Conservation (phyloP, 2,113 vertebrate species). For the Theristicus caerulescens region DNA sequence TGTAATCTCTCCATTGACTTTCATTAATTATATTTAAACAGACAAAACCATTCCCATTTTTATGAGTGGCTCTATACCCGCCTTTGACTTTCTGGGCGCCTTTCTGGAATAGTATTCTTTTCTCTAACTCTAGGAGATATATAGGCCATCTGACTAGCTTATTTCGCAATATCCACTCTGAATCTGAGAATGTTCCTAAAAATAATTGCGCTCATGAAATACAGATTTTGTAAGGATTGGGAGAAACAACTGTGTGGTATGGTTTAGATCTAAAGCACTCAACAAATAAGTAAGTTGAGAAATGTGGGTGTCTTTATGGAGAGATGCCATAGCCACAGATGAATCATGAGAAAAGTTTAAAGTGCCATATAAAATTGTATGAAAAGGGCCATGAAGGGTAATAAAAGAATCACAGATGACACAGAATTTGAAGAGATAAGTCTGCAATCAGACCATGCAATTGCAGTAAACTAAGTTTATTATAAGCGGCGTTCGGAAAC, state of each 20-base stretch:
- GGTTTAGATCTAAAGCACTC: slow-evolving; percentile 21
- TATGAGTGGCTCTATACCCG: background rate
- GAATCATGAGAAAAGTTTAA: slow-evolving; percentile 21
- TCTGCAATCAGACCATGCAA: background rate
- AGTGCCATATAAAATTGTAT: background rate
- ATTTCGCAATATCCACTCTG: background rate
- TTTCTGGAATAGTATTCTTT: background rate
- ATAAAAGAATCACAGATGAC: background rate
- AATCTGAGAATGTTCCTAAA: slow-evolving; percentile 36
- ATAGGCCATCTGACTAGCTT: background rate
- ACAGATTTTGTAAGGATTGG: slow-evolving; percentile 12
- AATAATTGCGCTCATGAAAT: background rate
- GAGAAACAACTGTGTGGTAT: slow-evolving; percentile 23
- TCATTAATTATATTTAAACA: background rate
- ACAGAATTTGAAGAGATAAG: background rate
- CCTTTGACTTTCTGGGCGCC: background rate
- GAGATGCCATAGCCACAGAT: slow-evolving; percentile 7
- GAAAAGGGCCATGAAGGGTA: background rate
- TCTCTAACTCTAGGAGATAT: background rate
- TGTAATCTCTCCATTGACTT: background rate
- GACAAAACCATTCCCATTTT: background rate
- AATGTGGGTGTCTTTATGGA: slow-evolving; percentile 22
- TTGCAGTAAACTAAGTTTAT: background rate
- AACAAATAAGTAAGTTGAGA: slow-evolving; percentile 36
- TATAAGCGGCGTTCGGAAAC: rapidly evolving